These are phyloP conservation scores for Lepeophtheirus nordmannii DNA, from an alignment of 2,888 invertebrate species.

Conservation along the genomic window DNA sequence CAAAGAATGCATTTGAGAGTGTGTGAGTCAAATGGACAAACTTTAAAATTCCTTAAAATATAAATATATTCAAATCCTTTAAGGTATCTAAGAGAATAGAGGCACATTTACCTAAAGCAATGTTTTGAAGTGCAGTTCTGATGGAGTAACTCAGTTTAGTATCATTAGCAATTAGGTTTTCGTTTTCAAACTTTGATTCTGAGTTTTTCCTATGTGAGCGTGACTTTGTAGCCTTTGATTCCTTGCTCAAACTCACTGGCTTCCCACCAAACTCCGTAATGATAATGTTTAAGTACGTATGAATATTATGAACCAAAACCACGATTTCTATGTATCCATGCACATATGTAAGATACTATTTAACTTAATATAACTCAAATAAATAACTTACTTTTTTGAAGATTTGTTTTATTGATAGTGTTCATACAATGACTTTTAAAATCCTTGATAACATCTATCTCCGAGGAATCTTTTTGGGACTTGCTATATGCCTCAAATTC, in stretches of 20 bases:
- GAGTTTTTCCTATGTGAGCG: not conserved
- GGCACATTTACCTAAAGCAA: not conserved
- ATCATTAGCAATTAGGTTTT: not conserved
- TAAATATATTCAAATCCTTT: not conserved
- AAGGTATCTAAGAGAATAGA: not conserved
- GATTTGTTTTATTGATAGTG: not conserved
- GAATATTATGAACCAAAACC: not conserved
- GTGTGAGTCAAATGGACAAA: not conserved
- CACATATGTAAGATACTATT: not conserved
- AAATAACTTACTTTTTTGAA: not conserved
- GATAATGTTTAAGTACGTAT: not conserved
- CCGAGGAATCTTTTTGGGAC: not conserved
- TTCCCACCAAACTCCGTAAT: not conserved
- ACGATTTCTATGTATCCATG: slow-evolving; percentile 1
- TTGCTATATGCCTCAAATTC: not conserved
- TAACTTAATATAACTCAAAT: not conserved
- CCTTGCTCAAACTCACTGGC: not conserved
- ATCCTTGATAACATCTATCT: not conserved
- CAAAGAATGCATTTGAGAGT: not conserved
- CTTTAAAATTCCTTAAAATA: not conserved
- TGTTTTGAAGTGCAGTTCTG: not conserved
- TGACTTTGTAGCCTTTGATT: not conserved
- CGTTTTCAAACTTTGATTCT: not conserved
- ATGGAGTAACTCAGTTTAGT: slow-evolving; percentile 1
- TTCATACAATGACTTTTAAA: not conserved